Conservation (phyloP, 1,140 invertebrate species). For the Babylonia areolata region DNA sequence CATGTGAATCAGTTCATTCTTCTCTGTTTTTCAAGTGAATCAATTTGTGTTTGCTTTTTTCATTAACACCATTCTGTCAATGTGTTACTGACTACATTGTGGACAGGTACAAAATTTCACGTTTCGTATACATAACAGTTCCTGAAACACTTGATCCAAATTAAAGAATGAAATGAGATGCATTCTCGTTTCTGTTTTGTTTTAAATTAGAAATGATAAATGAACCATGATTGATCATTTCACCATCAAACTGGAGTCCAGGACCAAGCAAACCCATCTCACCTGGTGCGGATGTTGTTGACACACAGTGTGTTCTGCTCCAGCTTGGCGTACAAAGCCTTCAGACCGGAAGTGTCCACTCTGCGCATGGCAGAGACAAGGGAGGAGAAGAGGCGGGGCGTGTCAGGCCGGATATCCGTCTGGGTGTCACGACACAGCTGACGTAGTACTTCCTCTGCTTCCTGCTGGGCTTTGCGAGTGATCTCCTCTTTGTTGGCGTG, state of each 20-base stretch:
- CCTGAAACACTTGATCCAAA: too few relatives aligned
- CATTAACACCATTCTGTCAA: too few relatives aligned
- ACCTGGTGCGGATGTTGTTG: constrained; percentile 27
- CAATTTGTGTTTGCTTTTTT: too few relatives aligned
- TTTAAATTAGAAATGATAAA: too few relatives aligned
- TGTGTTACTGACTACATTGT: too few relatives aligned
- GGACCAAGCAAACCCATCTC: background rate
- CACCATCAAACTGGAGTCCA: background rate
- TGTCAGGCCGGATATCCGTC: constrained; percentile 60
- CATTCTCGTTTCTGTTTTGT: background rate
- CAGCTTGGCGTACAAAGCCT: constrained; percentile 51
- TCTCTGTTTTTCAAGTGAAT: too few relatives aligned
- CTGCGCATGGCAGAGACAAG: constrained; percentile 61
- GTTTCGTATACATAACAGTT: too few relatives aligned
- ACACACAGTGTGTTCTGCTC: constrained; percentile 32
- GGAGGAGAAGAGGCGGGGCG: constrained; percentile 74
- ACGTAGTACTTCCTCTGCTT: constrained; percentile 56
- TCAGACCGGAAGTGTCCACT: constrained; percentile 49
- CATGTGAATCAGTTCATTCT: background rate
- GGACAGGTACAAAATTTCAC: too few relatives aligned
- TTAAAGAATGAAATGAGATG: background rate
- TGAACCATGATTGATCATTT: too few relatives aligned
- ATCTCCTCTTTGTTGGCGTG: constrained; percentile 44
- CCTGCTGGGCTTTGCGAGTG: constrained; percentile 17
- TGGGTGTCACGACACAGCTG: constrained; percentile 53